Conservation (phyloP, 2,888 invertebrate genomes). For the Ennomos erosarius region DNA sequence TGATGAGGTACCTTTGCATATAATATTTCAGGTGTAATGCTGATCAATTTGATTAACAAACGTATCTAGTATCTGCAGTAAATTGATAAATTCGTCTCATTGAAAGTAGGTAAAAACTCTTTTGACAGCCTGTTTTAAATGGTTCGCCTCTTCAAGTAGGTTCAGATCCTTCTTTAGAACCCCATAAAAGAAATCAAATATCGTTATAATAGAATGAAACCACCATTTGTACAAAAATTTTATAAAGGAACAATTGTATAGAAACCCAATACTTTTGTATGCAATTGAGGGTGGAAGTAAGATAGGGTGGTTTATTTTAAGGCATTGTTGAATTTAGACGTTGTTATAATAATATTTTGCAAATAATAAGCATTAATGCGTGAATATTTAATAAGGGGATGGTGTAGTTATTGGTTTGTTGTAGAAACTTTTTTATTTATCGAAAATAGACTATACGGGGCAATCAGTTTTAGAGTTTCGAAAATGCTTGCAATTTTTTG, state of each 20-base stretch:
- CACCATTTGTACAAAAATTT: slow-evolving; percentile 19
- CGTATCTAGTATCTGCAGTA: no score
- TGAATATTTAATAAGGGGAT: slow-evolving; percentile 31
- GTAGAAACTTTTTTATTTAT: not conserved
- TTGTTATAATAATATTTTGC: slow-evolving; percentile 43
- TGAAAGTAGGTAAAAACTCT: no score
- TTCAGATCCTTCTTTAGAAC: slow-evolving; percentile 19
- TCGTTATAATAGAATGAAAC: slow-evolving; percentile 32
- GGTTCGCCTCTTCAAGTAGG: slow-evolving; percentile 17
- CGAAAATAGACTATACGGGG: not conserved
- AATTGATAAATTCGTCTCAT: no score
- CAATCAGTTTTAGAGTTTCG: not conserved
- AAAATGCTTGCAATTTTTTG: no score
- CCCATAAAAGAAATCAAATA: slow-evolving; percentile 28
- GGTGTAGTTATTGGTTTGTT: slow-evolving; percentile 1
- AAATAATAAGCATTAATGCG: slow-evolving; percentile 43
- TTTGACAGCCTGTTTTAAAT: not conserved
- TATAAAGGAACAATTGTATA: slow-evolving; percentile 17
- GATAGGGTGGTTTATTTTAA: slow-evolving; percentile 19
- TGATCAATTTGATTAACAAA: no score
- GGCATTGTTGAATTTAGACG: slow-evolving; percentile 21
- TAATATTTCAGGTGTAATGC: no score
- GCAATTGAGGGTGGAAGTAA: slow-evolving; percentile 15
- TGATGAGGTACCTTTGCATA: no score
- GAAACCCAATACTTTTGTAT: slow-evolving; percentile 25